Percentiles rank a stretch among this genome's conserved stretches.
Conservation (phyloP, 2,113 vertebrate species). For the Mandrillus leucophaeus region DNA sequence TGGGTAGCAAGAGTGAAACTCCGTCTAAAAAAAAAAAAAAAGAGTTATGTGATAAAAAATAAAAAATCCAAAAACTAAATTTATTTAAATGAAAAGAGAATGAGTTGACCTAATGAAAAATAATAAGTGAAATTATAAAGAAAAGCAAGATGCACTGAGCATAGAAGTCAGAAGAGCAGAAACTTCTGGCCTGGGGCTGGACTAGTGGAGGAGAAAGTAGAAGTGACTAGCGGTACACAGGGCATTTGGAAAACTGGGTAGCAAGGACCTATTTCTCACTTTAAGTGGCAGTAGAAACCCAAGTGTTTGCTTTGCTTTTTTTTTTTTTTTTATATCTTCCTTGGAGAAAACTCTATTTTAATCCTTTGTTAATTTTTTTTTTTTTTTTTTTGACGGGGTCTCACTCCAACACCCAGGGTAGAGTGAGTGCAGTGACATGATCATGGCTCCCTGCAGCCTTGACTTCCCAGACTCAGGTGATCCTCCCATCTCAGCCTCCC, state of each 20-base stretch:
- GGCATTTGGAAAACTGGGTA: background rate
- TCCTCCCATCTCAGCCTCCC: too few species aligned
- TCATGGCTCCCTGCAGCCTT: too few species aligned
- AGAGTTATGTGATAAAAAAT: background rate
- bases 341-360: too few species aligned
- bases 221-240: background rate
- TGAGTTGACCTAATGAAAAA: background rate
- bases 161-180: background rate
- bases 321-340: too few species aligned
- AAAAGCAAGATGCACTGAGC: background rate
- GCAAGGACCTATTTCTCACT: background rate
- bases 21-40: too few species aligned
- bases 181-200: background rate
- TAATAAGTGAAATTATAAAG: background rate
- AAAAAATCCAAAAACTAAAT: background rate
- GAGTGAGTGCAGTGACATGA: too few species aligned
- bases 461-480: too few species aligned
- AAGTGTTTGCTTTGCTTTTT: background rate
- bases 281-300: background rate
- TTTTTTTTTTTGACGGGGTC: too few species aligned
- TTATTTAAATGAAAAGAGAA: background rate
- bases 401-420: too few species aligned
- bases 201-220: fast-evolving
- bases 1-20: too few species aligned
- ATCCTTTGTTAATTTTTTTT: too few species aligned